A percentile compares a stretch with the other conserved stretches of the same genome.
Conservation (phyloP, 2,113 vertebrate genomes). For the Martes martes region DNA sequence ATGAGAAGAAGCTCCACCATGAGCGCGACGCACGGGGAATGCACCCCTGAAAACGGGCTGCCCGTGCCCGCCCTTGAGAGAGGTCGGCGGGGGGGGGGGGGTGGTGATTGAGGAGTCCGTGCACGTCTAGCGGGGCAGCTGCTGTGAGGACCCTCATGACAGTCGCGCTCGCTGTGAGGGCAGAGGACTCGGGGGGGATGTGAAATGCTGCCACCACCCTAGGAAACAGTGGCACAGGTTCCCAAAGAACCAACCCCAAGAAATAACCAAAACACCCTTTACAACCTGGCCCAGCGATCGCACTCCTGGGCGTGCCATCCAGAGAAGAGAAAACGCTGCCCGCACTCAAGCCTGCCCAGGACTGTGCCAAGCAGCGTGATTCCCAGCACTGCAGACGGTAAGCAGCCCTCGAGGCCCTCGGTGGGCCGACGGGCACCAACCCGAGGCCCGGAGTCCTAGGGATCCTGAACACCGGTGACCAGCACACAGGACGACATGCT, state of each 20-base stretch:
- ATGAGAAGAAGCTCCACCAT: accelerated
- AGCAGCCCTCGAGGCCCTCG: accelerated
- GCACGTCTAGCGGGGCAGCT: accelerated
- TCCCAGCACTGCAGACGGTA: accelerated
- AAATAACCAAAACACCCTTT: not conserved
- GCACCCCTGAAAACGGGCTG: accelerated
- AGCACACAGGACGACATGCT: accelerated
- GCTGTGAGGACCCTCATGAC: accelerated
- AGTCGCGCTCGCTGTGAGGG: accelerated
- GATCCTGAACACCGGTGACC: accelerated
- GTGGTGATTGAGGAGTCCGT: accelerated
- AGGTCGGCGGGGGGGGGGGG: no score
- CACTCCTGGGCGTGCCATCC: accelerated
- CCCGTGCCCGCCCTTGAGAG: accelerated
- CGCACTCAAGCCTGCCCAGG: accelerated
- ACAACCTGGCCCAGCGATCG: accelerated
- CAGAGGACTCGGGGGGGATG: accelerated
- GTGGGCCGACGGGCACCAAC: accelerated
- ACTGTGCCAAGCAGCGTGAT: accelerated
- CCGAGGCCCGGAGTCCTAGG: accelerated
- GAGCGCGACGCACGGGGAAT: accelerated
- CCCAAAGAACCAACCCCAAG: not conserved
- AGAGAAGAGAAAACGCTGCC: not conserved
- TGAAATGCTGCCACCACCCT: accelerated
- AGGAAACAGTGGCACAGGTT: not conserved